Evolutionary conservation across 2,888 invertebrate genomes (phyloP).

Genomic region (Mythimna ferrago): DNA sequence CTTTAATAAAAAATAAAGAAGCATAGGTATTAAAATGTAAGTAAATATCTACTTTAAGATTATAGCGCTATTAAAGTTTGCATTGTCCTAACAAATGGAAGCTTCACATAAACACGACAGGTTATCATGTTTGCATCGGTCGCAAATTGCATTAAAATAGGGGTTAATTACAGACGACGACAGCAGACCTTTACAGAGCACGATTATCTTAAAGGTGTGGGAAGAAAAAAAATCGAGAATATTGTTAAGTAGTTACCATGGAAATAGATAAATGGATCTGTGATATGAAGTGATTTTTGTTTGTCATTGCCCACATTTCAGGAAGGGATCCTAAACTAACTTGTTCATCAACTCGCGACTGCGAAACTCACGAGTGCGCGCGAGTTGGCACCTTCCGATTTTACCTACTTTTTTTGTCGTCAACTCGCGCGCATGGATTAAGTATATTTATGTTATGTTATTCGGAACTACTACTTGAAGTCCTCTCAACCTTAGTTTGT

Average conservation of each 20-base stretch:
- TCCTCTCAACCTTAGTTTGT: too few relatives aligned
- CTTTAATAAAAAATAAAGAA: conserved; percentile 32
- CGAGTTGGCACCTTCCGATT: too few relatives aligned
- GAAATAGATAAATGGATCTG: not conserved
- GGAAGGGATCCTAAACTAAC: not conserved
- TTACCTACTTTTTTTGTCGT: too few relatives aligned
- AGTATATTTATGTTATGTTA: too few relatives aligned
- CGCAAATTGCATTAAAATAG: conserved; percentile 29
- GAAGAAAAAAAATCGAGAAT: conserved; percentile 4
- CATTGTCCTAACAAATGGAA: conserved; percentile 39
- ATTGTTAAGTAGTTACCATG: not conserved
- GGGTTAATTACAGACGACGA: conserved; percentile 30
- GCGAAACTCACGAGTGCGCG: too few relatives aligned
- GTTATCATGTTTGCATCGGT: conserved; percentile 23
- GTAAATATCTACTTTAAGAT: conserved; percentile 13
- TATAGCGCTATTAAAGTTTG: conserved; percentile 9
- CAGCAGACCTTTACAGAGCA: conserved; percentile 20
- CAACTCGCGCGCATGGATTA: too few relatives aligned
- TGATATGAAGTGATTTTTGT: not conserved
- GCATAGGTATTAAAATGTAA: conserved; percentile 26
- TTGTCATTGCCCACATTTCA: not conserved
- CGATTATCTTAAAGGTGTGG: conserved; percentile 14
- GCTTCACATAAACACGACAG: conserved; percentile 23
- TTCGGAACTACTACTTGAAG: too few relatives aligned
- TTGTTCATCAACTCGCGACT: too few relatives aligned